Evolutionary conservation across 2,797 vertebrate species (phyloP), one percentile per base, ranked within the genome.

Genomic region (Myotis planiceps): DNA sequence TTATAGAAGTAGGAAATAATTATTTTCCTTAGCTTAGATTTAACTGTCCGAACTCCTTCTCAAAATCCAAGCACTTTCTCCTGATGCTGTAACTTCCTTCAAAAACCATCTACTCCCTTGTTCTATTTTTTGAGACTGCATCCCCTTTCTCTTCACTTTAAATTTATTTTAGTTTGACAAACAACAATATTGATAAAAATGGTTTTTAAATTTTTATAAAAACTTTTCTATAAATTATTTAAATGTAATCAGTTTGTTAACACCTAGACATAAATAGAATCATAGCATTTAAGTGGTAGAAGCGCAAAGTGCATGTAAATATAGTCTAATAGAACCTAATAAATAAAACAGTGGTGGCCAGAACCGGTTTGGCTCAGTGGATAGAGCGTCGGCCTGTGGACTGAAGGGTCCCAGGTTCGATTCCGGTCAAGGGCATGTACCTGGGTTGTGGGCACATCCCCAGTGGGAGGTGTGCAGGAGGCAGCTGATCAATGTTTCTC

Each of bases 261-360:
- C 87, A 80, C 49, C 47, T 97, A 95, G 97, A 93, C 37, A 95
- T 25, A 97, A 78, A 34, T 45, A 90, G 68, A 93, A 97, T 96
- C 91, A 55, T 0, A 97, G 2, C 65, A 81, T 97, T 97, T 94
- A 89, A 81, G 16, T 94, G 88, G 78, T 95, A 88, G 92, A 79
- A 95, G 6, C 60, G 85, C 69, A 78, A 15, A 94, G 53, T 45
- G 12, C 82, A 93, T 92, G 74, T 68, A 97, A 98, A 98, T 97
- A 97, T 60, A 74, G 94, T 95, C 42, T 95, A 87, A 66, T 96
- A 9, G n/a, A 87, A 84, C 65, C 45, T 97, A 97, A 97, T 97
- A 98, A 95, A 90, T 95, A 97, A 78, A 51, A 49, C 32, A 94
- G 23, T 86, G 76, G 89, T 4, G 87, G n/a, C n/a, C n/a, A n/a